phyloP scores from a whole-genome alignment of 2,113 vertebrate species.

The Cavia aperea region DNA sequence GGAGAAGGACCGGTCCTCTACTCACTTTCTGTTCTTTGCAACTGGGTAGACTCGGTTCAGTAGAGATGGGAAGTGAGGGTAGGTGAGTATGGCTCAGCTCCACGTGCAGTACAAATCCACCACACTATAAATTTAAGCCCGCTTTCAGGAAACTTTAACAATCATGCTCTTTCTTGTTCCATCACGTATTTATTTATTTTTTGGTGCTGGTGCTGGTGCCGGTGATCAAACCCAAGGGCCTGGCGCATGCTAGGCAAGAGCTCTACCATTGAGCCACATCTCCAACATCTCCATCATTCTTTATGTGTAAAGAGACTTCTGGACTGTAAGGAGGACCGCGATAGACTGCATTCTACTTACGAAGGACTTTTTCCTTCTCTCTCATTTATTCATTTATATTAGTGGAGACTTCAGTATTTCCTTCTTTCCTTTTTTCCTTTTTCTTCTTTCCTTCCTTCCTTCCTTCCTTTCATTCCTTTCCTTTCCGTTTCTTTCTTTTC shows the following conservation, averaged over 20 bases:
- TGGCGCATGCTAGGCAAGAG: too few relatives aligned
- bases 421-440: not conserved
- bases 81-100: not conserved
- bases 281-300: not conserved
- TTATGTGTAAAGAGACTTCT: not conserved
- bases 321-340: not conserved
- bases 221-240: too few relatives aligned
- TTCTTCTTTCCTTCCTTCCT: too few relatives aligned
- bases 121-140: too few relatives aligned
- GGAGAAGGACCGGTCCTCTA: not conserved
- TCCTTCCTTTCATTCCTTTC: not conserved
- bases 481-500: not conserved
- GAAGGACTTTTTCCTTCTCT: not conserved
- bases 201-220: too few relatives aligned
- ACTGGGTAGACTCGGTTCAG: not conserved
- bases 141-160: not conserved
- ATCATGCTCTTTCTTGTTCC: not conserved
- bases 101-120: not conserved
- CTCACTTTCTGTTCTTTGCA: too few relatives aligned
- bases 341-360: not conserved
- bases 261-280: too few relatives aligned
- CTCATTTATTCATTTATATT: not conserved
- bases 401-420: not conserved
- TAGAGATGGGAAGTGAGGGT: not conserved
- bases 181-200: not conserved